phyloP scores from a whole-genome alignment of 2,113 vertebrate genomes.

The Paramisgurnus dabryanus region DNA sequence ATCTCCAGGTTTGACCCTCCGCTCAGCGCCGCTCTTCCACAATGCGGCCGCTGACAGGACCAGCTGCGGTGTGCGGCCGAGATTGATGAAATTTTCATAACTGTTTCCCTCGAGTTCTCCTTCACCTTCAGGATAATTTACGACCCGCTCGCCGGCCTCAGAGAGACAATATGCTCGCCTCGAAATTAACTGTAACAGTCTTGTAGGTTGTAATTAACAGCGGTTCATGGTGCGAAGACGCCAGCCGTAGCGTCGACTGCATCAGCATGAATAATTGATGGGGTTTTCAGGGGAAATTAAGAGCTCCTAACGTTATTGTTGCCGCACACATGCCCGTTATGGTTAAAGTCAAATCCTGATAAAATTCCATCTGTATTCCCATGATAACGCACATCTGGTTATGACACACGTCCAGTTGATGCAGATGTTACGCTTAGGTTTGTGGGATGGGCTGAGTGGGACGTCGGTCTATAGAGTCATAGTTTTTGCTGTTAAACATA shows the following conservation, averaged over 20 bases:
- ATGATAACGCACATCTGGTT: constrained; percentile 22
- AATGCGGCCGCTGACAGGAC: constrained; percentile 85
- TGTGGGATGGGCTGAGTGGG: constrained; percentile 13
- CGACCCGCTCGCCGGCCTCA: constrained; percentile 85
- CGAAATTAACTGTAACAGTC: constrained; percentile 91
- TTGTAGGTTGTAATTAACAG: constrained; percentile 85
- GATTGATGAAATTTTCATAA: constrained; percentile 96
- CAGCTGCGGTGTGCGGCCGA: constrained; percentile 88
- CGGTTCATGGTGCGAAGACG: constrained; percentile 50
- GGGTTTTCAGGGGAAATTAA: constrained; percentile 56
- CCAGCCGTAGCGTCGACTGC: constrained; percentile 52
- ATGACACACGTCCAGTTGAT: constrained; percentile 24
- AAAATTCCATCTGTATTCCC: constrained; percentile 49
- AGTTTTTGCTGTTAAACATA: constrained; percentile 19
- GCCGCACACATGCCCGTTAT: constrained; percentile 54
- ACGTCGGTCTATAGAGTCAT: not conserved
- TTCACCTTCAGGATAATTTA: constrained; percentile 98
- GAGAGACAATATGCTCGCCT: constrained; percentile 92
- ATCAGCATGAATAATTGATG: constrained; percentile 57
- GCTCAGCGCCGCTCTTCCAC: constrained; percentile 78
- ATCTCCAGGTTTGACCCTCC: constrained; percentile 72
- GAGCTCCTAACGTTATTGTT: constrained; percentile 57
- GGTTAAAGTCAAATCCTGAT: constrained; percentile 52
- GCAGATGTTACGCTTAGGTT: constrained; percentile 28
- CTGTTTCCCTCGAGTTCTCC: constrained; percentile 88